Evolutionary conservation across 2,888 invertebrate species (phyloP), one percentile per base, ranked within the genome.

Genomic region (Oscheius sp.): DNA sequence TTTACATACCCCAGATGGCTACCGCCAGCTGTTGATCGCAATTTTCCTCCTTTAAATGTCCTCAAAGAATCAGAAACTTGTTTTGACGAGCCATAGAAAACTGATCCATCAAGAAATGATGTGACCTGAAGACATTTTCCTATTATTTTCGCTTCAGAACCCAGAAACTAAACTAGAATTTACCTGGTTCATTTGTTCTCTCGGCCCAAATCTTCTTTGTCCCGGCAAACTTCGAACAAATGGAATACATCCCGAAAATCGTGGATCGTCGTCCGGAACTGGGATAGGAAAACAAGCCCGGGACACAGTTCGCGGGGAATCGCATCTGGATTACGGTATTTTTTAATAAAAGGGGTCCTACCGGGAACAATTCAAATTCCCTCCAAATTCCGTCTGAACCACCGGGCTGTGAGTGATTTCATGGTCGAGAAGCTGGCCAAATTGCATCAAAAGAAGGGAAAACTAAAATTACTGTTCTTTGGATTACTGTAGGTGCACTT

Each of bases 221-320:
- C 96, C 96, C 0, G 96, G 95, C 77, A 96, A 90, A 61, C 95
- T 95, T 87, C 96, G 92, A 93, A 95, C 95, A 89, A 95, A 85
- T 0, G 86, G 83, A 21, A 86, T 63, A 72, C 86, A 86, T 12
- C 74, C 66, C 6, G 63, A 35, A 88, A 95, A 96, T 89, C 93
- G 94, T 76, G 94, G 94, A 89, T 96, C 96, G 0, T 94, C 93
- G 0, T 92, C 89, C 0, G 95, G 96, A 0, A 96, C 93, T 0
- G 93, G 93, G 90, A 96, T 94, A 0, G 96, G 96, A 90, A 94
- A 93, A 88, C 96, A 96, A 88, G 96, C 95, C 0, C 95, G 94
- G 89, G 96, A 96, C 0, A 96, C 94, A 0, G 94, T 94, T 64
- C 93, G 91, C 0, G 93, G 91, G 0, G 95, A 94, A 87, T 96